A percentile compares a stretch with the other conserved stretches of the same genome.
Conservation (phyloP, 2,888 invertebrate genomes). For the Tuberolachnus salignus region DNA sequence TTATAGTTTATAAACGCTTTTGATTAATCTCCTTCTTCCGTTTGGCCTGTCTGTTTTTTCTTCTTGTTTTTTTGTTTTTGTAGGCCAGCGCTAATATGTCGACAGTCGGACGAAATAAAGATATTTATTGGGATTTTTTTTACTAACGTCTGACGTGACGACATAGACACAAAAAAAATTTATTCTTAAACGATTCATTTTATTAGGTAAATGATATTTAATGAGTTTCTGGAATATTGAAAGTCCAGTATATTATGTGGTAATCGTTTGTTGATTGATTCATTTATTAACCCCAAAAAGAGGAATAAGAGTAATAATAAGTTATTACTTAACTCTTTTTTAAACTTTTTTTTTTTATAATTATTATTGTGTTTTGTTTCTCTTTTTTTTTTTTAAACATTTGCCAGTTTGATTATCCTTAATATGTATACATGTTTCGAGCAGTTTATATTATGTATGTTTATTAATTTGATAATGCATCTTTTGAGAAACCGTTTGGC, state of each 20-base stretch:
- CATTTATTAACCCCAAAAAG: conserved; percentile 43
- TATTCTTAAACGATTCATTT: conserved; percentile 42
- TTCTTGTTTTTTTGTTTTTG: conserved; percentile 56
- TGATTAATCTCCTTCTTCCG: conserved; percentile 53
- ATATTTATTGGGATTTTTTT: conserved; percentile 56
- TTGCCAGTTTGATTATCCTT: conserved; percentile 39
- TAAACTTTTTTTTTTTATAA: too few relatives aligned
- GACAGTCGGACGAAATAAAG: conserved; percentile 55
- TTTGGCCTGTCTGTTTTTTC: conserved; percentile 57
- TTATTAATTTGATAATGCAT: conserved; percentile 23
- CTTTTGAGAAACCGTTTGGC: neutral
- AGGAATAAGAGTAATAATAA: neutral
- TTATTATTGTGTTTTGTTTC: too few relatives aligned
- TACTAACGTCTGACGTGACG: conserved; percentile 46
- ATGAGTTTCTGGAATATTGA: conserved; percentile 14
- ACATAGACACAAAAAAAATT: conserved; percentile 50
- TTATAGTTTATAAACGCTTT: conserved; percentile 49
- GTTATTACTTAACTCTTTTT: conserved; percentile 12
- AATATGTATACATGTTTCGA: conserved; percentile 31
- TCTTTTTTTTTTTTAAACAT: conserved; percentile 7
- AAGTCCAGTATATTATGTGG: conserved; percentile 31
- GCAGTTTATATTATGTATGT: conserved; percentile 5
- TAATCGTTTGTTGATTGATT: conserved; percentile 45
- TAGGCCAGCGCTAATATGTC: conserved; percentile 53
- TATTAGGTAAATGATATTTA: conserved; percentile 50